These are phyloP conservation scores for Meteorus sp. DNA, from an alignment of 1,140 invertebrate genomes.

Conservation along the genomic window DNA sequence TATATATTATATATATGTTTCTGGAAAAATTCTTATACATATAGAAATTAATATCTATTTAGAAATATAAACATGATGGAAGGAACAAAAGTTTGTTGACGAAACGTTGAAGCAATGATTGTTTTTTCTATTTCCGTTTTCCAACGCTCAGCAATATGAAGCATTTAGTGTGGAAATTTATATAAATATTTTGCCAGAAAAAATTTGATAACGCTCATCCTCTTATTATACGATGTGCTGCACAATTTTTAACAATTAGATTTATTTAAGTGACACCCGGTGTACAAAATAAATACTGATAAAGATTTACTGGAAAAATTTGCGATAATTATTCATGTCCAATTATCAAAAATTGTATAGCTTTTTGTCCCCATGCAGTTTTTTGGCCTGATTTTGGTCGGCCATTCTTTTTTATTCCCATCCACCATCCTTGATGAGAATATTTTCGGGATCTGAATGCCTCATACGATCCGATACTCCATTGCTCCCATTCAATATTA, in stretches of 20 bases:
- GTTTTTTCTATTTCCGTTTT: constrained; percentile 9
- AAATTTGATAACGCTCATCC: too few relatives aligned
- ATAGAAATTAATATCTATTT: constrained; percentile 13
- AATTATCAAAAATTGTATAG: constrained; percentile 61
- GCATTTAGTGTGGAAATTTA: too few relatives aligned
- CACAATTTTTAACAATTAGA: constrained; percentile 49
- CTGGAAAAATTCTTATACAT: constrained; percentile 13
- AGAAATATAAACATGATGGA: constrained; percentile 22
- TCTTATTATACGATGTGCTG: too few relatives aligned
- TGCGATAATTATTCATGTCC: constrained; percentile 30
- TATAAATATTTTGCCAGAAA: too few relatives aligned
- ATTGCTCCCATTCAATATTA: constrained; percentile 65
- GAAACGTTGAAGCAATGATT: constrained; percentile 8
- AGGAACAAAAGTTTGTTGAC: constrained; percentile 25
- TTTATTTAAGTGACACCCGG: constrained; percentile 35
- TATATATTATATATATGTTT: too few relatives aligned
- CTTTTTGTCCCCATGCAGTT: constrained; percentile 65
- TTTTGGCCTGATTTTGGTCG: constrained; percentile 63
- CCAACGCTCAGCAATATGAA: constrained; percentile 48
- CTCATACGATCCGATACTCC: constrained; percentile 62
- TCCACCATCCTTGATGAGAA: constrained; percentile 65
- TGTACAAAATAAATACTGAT: not conserved
- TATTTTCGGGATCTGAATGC: constrained; percentile 65
- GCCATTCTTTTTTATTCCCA: constrained; percentile 68
- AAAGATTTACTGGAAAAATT: not conserved